Base-by-base conservation (phyloP, 2,888 invertebrate species). In the Coelogynopora nodosa region DNA sequence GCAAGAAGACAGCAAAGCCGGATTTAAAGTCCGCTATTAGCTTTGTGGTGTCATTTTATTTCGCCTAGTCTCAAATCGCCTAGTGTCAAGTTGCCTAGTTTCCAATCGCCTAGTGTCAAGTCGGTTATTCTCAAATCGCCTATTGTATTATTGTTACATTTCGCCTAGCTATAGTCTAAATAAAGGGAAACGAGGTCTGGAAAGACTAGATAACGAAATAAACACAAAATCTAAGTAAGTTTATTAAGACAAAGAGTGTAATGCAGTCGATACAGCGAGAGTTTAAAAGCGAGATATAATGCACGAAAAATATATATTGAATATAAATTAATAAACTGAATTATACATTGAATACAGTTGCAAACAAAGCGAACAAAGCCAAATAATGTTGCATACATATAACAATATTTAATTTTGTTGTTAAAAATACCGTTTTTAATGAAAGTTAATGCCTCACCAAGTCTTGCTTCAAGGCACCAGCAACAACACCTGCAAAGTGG, bases 401-500 rank as follows among this genome's bases (percentile, higher is more conserved):
- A n/a, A n/a, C n/a, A n/a, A n/a, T n/a, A n/a, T n/a, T n/a, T n/a
- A n/a, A n/a, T n/a, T n/a, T 49, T 13, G 49, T 5, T 49, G 18
- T 18, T 49, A 23, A 74, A 74, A 23, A 74, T 23, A 74, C 23
- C 23, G 23, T 13, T 74, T 13, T 2, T 23, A n/a, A 74, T 23
- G 23, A 74, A 74, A n/a, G 74, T 74, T 74, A 74, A 74, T 74
- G 74, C 74, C 74, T 82, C 10, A 30, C 82, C n/a, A 82, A 29
- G 13, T 29, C 23, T 82, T 82, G 23, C 29, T 82, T 27, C 82
- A 28, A 82, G 29, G 82, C 31, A 82, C 82, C 82, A 29, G 82
- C 82, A 30, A 82, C 82, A 82, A 29, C 82, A 82, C 82, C 82
- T 30, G 82, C 82, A 82, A 27, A 82, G 23, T 27, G 31, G 82